These are phyloP conservation scores for Bimastos eiseni DNA, from an alignment of 2,888 invertebrate genomes.

Conservation along the genomic window DNA sequence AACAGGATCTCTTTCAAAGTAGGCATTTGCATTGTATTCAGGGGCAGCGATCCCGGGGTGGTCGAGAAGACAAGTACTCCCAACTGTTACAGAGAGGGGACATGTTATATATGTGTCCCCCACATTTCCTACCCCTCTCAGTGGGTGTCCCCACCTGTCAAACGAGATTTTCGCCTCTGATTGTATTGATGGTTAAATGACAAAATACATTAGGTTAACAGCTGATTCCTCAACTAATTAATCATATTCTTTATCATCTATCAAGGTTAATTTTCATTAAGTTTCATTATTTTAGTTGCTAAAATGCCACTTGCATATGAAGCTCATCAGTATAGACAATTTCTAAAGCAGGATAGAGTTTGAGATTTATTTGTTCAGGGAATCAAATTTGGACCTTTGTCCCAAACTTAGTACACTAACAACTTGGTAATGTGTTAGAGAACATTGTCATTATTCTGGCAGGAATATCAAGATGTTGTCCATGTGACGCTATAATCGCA, in stretches of 20 bases:
- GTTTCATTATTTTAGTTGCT: too few species aligned
- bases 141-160: too few species aligned
- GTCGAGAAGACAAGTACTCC: too few species aligned
- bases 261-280: background rate
- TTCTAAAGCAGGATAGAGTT: background rate
- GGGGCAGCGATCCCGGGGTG: too few species aligned
- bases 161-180: too few species aligned
- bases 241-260: background rate
- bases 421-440: background rate
- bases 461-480: slow-evolving; percentile 32
- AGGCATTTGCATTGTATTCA: slow-evolving; percentile 33
- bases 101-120: too few species aligned
- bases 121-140: too few species aligned
- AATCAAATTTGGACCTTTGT: background rate
- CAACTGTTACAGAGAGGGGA: too few species aligned
- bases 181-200: slow-evolving; percentile 28
- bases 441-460: slow-evolving; percentile 21
- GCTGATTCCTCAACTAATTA: background rate
- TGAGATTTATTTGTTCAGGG: background rate
- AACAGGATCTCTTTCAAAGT: slow-evolving; percentile 63
- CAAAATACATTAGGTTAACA: background rate
- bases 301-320: background rate
- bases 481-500: slow-evolving; percentile 29
- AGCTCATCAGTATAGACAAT: background rate
- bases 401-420: background rate